phyloP scores from a whole-genome alignment of 2,888 invertebrate genomes.

The Apamea crenata region DNA sequence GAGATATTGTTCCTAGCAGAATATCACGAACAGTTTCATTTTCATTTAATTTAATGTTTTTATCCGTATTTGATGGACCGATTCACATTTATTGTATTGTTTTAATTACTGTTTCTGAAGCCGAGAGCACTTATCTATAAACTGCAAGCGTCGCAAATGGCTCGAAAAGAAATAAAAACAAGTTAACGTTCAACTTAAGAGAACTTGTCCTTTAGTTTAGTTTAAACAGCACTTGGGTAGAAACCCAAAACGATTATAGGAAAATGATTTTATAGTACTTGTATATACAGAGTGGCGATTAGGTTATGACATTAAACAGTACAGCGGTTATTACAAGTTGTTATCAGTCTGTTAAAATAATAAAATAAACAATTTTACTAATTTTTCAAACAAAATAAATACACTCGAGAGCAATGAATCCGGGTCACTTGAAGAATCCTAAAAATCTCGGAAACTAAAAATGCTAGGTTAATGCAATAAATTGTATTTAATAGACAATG shows the following conservation, averaged over 20 bases:
- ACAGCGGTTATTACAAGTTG: too few relatives aligned
- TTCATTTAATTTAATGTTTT: background rate
- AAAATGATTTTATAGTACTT: background rate
- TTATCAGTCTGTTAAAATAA: too few relatives aligned
- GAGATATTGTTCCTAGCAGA: background rate
- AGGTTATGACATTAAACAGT: too few relatives aligned
- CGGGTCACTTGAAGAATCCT: too few relatives aligned
- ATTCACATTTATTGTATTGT: constrained; percentile 10
- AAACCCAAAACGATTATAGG: background rate
- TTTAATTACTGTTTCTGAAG: constrained; percentile 21
- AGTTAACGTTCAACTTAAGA: constrained; percentile 1
- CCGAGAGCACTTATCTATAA: constrained; percentile 28
- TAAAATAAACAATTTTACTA: background rate
- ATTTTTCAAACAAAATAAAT: background rate
- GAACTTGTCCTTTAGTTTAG: constrained; percentile 7
- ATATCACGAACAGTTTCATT: background rate
- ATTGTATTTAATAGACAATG: too few relatives aligned
- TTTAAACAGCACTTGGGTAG: constrained; percentile 3
- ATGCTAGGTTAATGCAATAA: too few relatives aligned
- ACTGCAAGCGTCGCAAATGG: constrained; percentile 37
- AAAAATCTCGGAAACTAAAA: too few relatives aligned
- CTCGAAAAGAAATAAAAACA: constrained; percentile 35
- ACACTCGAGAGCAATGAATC: too few relatives aligned
- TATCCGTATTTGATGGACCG: background rate
- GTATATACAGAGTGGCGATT: too few relatives aligned